phyloP scores from a whole-genome alignment of 2,888 invertebrate genomes.

The Meta bourneti region DNA sequence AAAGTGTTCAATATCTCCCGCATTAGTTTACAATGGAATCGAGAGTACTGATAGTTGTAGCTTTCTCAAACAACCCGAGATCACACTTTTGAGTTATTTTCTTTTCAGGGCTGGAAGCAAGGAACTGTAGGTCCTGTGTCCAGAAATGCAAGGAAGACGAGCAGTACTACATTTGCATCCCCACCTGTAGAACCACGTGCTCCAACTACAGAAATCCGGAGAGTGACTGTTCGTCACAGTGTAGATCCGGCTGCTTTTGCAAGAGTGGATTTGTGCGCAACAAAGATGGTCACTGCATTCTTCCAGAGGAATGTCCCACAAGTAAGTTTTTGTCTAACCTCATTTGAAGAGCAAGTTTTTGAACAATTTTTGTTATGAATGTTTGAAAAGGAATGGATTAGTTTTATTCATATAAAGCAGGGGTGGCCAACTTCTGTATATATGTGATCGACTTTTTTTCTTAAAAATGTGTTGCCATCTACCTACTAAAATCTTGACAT shows the following conservation, averaged over 20 bases:
- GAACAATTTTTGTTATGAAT: neutral
- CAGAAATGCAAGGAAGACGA: slow-evolving; percentile 1
- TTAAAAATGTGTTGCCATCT: too few species aligned
- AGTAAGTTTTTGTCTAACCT: slow-evolving; percentile 1
- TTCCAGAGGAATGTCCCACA: slow-evolving; percentile 27
- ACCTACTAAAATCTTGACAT: too few species aligned
- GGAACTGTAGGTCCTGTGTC: neutral
- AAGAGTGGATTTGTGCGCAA: slow-evolving; percentile 15
- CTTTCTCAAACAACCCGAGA: too few species aligned
- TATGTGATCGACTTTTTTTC: too few species aligned
- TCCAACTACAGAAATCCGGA: neutral
- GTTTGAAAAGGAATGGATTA: neutral
- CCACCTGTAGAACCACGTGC: slow-evolving; percentile 39
- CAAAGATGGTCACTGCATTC: slow-evolving; percentile 12
- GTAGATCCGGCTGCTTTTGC: slow-evolving; percentile 31
- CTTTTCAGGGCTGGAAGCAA: neutral
- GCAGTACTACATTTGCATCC: slow-evolving; percentile 36
- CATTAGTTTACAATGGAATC: too few species aligned
- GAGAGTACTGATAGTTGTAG: too few species aligned
- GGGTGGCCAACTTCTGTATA: too few species aligned
- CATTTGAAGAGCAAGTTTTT: neutral
- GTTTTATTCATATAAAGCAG: neutral
- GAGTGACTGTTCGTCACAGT: neutral
- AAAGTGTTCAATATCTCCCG: too few species aligned
- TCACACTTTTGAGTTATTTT: too few species aligned